Evolutionary conservation across 2,797 vertebrate species (phyloP), one percentile per base, ranked within the genome.

Genomic region (Coluber constrictor): DNA sequence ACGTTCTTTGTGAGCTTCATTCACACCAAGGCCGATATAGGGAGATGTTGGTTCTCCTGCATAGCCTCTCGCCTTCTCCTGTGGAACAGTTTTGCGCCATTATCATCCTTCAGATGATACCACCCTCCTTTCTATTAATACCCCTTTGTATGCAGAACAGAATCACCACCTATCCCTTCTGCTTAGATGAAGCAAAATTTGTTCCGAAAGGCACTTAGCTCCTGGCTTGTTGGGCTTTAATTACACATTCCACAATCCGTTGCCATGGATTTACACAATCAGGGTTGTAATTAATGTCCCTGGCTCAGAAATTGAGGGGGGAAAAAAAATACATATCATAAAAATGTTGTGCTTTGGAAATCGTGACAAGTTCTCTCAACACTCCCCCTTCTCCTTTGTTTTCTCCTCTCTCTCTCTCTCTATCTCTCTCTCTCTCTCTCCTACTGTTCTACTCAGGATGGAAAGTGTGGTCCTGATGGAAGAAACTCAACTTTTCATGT

Each of bases 211-310:
- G 61, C 61, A 66, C 27, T 93, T 57, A n/a, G 63, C 56, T 60
- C 54, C 1, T 20, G 57, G 25, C 54, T 87, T 27, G 18, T 20
- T 74, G 59, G 89, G 90, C 92, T 90, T 91, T 93, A 93, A 93
- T 93, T 93, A 93, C 56, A 91, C 7, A 47, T 91, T 93, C 86
- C 90, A 60, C 61, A 56, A 93, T 74, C 90, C 7, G 92, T 93
- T 93, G 92, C 92, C 90, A 93, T 93, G 92, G 92, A 91, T 91
- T 91, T 93, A 55, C n/a, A 43, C 63, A 91, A 87, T 88, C 88
- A 55, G 56, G 86, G 63, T 54, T 79, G 90, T 55, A 93, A 93
- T 93, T 93, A 93, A 93, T 12, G 13, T 91, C 86, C 90, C 92
- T 57, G 16, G 61, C 90, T 90, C 61, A 88, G 55, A 88, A 29